Evolutionary conservation across 2,113 vertebrate genomes (phyloP).

Genomic region (Oryctolagus cuniculus): DNA sequence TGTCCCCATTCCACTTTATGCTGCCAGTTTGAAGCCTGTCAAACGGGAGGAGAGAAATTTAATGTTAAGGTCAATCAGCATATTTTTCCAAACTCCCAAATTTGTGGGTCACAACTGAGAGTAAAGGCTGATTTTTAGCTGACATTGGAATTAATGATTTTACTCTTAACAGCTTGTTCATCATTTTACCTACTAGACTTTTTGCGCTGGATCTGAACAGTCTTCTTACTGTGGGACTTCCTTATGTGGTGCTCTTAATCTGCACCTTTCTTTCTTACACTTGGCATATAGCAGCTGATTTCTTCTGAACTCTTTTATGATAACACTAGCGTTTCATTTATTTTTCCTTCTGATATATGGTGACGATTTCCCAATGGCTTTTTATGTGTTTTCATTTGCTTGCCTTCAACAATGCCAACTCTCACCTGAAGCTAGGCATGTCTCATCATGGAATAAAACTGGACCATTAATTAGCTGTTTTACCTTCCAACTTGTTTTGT

Average conservation of each 20-base stretch:
- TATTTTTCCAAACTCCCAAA: neutral
- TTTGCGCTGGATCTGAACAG: neutral
- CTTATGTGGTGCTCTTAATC: neutral
- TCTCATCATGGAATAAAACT: neutral
- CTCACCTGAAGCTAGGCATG: neutral
- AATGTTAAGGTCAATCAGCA: neutral
- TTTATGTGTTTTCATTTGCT: neutral
- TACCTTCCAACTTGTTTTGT: slow-evolving; percentile 2
- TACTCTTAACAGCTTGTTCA: neutral
- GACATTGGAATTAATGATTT: neutral
- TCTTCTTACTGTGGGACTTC: neutral
- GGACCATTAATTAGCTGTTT: neutral
- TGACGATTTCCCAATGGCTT: neutral
- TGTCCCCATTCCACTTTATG: neutral
- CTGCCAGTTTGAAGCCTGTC: neutral
- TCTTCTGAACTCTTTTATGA: neutral
- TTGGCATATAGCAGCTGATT: neutral
- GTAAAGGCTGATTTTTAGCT: neutral
- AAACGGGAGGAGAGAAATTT: neutral
- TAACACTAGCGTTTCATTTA: neutral
- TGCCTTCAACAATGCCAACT: neutral
- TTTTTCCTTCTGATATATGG: neutral
- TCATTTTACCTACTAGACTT: neutral
- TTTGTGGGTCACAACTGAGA: neutral
- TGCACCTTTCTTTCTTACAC: neutral